Conservation (phyloP, 2,797 vertebrate species). For the Centroberyx gerrardi region DNA sequence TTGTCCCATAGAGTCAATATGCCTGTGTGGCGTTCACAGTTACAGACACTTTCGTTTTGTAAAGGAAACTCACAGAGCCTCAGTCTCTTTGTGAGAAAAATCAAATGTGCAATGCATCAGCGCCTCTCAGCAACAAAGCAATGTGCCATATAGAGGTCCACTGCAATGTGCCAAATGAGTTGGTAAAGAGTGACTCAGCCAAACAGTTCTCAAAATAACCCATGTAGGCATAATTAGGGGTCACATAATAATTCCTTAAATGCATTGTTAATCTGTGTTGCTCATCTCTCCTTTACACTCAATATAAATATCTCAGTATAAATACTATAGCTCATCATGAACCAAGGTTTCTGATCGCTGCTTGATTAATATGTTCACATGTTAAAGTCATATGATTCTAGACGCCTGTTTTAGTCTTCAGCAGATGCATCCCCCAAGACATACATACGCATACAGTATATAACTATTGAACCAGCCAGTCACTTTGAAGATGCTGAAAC, state of each 20-base stretch:
- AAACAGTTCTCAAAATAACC: slow-evolving; percentile 41
- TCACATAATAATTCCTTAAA: slow-evolving; percentile 47
- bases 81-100: slow-evolving; percentile 52
- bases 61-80: slow-evolving; percentile 44
- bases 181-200: slow-evolving; percentile 58
- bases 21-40: slow-evolving; percentile 72
- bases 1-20: slow-evolving; percentile 81
- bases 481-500: slow-evolving; percentile 22
- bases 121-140: slow-evolving; percentile 48
- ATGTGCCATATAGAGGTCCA: slow-evolving; percentile 51
- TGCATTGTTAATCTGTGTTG: slow-evolving; percentile 45
- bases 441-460: slow-evolving; percentile 11
- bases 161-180: slow-evolving; percentile 55
- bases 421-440: slow-evolving; percentile 35
- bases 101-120: slow-evolving; percentile 55
- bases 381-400: slow-evolving; percentile 13
- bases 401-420: slow-evolving; percentile 44
- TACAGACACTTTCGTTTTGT: slow-evolving; percentile 49
- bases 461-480: slow-evolving; percentile 7
- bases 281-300: slow-evolving; percentile 40
- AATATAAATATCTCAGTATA: slow-evolving; percentile 44
- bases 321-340: slow-evolving; percentile 24
- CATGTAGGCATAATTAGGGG: slow-evolving; percentile 42
- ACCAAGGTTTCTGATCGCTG: slow-evolving; percentile 13
- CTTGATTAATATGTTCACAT: slow-evolving; percentile 26